A percentile compares a stretch with the other conserved stretches of the same genome.
Conservation (phyloP, 1,140 invertebrate genomes). For the Trichonephila clavata region DNA sequence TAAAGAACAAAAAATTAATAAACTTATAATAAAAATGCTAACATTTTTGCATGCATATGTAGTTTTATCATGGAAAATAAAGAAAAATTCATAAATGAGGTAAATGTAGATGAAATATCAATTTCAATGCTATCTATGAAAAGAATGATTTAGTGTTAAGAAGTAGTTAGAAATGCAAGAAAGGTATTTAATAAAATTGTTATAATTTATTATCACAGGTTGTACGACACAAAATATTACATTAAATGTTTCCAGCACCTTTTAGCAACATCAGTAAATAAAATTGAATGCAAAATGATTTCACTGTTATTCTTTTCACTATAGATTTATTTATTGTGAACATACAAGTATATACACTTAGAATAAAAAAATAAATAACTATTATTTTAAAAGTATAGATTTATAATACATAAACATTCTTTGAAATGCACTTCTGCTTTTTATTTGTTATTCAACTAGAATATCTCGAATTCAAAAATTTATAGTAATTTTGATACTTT, state of each 20-base stretch:
- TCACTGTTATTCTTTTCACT: neutral
- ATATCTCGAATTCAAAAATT: neutral
- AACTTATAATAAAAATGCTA: no score
- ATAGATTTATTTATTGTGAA: constrained; percentile 36
- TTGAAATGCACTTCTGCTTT: neutral
- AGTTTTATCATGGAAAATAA: no score
- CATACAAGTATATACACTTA: constrained; percentile 19
- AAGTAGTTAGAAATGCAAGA: neutral
- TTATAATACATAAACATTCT: constrained; percentile 17
- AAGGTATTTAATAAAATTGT: neutral
- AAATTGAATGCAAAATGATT: neutral
- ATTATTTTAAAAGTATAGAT: constrained; percentile 41
- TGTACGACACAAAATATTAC: constrained; percentile 44
- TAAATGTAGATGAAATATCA: neutral
- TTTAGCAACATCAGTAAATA: neutral
- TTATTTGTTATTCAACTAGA: neutral
- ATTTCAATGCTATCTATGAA: no score
- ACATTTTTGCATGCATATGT: no score
- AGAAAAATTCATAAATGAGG: neutral
- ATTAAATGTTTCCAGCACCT: constrained; percentile 47
- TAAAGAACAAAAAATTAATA: no score
- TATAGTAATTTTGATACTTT: neutral
- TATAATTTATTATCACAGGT: constrained; percentile 55
- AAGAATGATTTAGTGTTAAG: neutral
- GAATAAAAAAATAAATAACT: constrained; percentile 45